Evolutionary conservation across 2,113 vertebrate species (phyloP).

Genomic region (Amphiprion ocellaris): DNA sequence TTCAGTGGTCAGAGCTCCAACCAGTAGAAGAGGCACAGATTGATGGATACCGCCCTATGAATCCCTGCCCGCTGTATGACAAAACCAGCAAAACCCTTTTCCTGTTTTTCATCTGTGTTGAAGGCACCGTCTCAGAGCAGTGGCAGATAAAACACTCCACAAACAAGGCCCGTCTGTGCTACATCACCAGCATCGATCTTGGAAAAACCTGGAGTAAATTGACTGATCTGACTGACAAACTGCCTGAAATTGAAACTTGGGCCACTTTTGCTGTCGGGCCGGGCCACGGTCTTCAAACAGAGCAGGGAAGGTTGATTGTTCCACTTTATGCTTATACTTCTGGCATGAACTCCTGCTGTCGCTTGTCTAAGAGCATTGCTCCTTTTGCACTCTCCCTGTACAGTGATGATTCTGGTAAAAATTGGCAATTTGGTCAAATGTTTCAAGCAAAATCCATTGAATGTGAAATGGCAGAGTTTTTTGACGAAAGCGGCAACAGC

Average conservation of each 20-base stretch:
- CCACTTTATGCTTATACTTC: background rate
- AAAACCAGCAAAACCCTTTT: background rate
- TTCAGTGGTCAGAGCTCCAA: background rate
- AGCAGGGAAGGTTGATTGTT: slow-evolving; percentile 9
- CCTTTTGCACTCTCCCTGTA: background rate
- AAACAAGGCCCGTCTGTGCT: slow-evolving; percentile 41
- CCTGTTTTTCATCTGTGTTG: slow-evolving; percentile 44
- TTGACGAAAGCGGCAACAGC: background rate
- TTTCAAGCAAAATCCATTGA: background rate
- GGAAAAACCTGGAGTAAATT: slow-evolving; percentile 14
- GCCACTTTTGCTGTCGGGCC: slow-evolving; percentile 37
- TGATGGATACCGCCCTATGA: slow-evolving; percentile 6
- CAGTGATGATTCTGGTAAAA: background rate
- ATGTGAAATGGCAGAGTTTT: slow-evolving; percentile 31
- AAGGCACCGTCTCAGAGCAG: background rate
- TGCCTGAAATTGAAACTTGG: background rate
- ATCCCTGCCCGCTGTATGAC: slow-evolving; percentile 32
- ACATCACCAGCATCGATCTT: background rate
- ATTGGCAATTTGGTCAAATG: background rate
- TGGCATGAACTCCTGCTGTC: background rate
- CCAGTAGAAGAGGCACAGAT: background rate
- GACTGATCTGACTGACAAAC: background rate
- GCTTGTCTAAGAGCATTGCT: background rate
- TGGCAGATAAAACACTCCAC: background rate
- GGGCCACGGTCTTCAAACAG: slow-evolving; percentile 36